Evolutionary conservation across 2,797 vertebrate genomes (phyloP).

Genomic region (Xerus rutilus): DNA sequence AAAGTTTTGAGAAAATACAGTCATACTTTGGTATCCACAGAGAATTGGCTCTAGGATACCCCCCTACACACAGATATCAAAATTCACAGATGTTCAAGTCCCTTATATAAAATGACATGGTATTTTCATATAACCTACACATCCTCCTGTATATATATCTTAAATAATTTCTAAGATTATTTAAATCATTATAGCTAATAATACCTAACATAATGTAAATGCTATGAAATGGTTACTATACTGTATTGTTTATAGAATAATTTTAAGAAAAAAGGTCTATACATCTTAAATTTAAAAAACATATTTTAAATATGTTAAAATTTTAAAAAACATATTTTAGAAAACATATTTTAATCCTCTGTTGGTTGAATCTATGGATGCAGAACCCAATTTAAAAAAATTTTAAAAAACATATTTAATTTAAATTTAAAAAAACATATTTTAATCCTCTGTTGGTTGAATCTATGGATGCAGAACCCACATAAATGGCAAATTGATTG

Average conservation of each 20-base stretch:
- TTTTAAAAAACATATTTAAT: too few relatives aligned
- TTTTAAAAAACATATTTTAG: too few relatives aligned
- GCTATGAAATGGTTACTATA: neutral
- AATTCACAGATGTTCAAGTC: neutral
- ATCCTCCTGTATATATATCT: neutral
- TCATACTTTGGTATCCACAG: neutral
- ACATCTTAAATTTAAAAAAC: too few relatives aligned
- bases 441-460: neutral
- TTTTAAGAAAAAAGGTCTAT: too few relatives aligned
- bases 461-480: neutral
- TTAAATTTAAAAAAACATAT: too few relatives aligned
- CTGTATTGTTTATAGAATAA: neutral
- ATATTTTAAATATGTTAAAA: neutral
- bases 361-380: neutral
- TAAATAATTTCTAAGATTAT: neutral
- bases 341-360: neutral
- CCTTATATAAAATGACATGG: neutral
- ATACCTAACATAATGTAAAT: neutral
- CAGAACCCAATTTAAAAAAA: too few relatives aligned
- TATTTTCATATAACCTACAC: neutral
- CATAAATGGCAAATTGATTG: neutral
- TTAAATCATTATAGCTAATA: neutral
- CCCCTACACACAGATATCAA: neutral
- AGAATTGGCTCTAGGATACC: neutral
- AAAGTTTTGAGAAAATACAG: slow-evolving; percentile 44